phyloP scores from a whole-genome alignment of 1,140 invertebrate species.

The Saxidomus purpurata region DNA sequence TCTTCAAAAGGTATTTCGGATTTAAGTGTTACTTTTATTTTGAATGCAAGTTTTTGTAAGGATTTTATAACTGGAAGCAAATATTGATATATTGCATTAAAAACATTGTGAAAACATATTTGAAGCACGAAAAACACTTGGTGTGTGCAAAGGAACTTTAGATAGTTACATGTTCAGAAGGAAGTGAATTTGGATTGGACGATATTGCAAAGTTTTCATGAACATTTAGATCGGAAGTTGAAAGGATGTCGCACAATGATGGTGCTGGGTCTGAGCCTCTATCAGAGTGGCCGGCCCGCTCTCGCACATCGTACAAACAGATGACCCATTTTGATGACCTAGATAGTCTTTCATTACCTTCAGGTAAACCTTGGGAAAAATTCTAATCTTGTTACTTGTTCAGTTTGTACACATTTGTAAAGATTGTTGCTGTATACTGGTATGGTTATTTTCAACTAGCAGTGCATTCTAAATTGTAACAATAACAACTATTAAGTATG shows the following conservation, averaged over 20 bases:
- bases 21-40: neutral
- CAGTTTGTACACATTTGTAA: no score
- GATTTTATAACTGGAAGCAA: neutral
- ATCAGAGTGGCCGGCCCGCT: conserved; percentile 57
- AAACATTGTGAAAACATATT: neutral
- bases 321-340: conserved; percentile 60
- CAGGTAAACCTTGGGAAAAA: conserved; percentile 53
- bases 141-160: no score
- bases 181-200: neutral
- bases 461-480: no score
- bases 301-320: conserved; percentile 68
- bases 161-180: neutral
- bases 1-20: neutral
- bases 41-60: neutral
- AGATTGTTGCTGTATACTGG: no score
- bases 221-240: neutral
- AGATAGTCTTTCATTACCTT: conserved; percentile 59
- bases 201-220: conserved; percentile 2
- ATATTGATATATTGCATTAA: neutral
- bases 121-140: neutral
- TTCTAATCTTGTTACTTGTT: no score
- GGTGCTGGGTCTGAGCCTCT: conserved; percentile 55
- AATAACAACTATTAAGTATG: no score
- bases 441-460: no score
- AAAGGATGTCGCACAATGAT: conserved; percentile 22